These are phyloP conservation scores for Spea hammondii DNA, from an alignment of 2,797 vertebrate genomes.

Conservation along the genomic window DNA sequence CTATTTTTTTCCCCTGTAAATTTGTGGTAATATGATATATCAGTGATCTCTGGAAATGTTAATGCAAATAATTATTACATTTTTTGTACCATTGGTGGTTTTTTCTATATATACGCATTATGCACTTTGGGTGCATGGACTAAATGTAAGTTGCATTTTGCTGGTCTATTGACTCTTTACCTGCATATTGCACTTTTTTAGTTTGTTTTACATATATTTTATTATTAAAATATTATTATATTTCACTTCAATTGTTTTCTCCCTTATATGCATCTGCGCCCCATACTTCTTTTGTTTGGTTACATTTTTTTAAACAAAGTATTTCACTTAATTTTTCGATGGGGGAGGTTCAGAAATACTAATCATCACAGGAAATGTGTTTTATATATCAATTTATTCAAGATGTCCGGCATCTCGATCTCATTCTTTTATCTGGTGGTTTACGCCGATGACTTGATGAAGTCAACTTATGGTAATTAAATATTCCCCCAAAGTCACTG, in stretches of 20 bases:
- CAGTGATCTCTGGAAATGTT: neutral
- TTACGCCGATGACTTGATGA: neutral
- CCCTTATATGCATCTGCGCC: too few species aligned
- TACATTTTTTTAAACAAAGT: neutral
- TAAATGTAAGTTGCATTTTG: too few species aligned
- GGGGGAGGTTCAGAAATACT: too few species aligned
- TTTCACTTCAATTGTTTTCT: too few species aligned
- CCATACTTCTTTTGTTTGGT: too few species aligned
- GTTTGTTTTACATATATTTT: too few species aligned
- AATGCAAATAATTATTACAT: neutral
- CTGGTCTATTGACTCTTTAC: too few species aligned
- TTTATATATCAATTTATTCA: neutral
- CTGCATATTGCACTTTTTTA: too few species aligned
- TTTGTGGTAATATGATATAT: neutral
- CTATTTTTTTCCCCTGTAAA: slow-evolving; percentile 12
- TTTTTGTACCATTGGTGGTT: too few species aligned
- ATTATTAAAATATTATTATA: neutral
- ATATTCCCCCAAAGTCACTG: slow-evolving; percentile 28
- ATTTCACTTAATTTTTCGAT: too few species aligned
- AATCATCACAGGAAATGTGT: neutral
- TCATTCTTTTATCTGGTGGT: neutral
- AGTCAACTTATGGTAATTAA: slow-evolving; percentile 22
- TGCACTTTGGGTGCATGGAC: too few species aligned
- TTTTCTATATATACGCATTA: too few species aligned
- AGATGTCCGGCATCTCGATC: neutral